Base-by-base conservation (phyloP, 2,888 invertebrate species). In the Microctonus aethiopoides region DNA sequence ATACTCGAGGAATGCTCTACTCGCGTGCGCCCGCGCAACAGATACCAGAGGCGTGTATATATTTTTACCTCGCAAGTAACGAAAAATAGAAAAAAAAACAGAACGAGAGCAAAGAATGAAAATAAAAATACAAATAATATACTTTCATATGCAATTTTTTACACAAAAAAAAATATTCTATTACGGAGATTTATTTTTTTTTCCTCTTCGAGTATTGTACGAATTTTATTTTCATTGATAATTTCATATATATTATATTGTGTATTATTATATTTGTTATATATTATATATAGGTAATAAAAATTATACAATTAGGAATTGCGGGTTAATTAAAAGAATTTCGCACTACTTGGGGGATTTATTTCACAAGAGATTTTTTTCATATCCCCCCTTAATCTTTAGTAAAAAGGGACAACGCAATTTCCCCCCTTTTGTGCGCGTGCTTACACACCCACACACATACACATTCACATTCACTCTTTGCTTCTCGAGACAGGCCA, bases 11-110 rank as follows among this genome's bases (percentile, higher is more conserved):
- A 65, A 66, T 59, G 59, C 29, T 56, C 29, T 64, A 46, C 46
- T 46, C 46, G 46, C 64, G 29, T 32, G 70, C 70, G 70, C 70
- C 59, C 65, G 70, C 70, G 65, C 70, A 70, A 61, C 64, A 59
- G 39, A 61, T 61, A 52, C 52, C 64, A 70, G 66, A 70, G 70
- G 70, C 70, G 70, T 65, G 64, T 64, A 34, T 64, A 32, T 64
- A 52, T 16, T 32, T 32, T 51, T 51, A 7, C 16, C n/a, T n/a
- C 26, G 20, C 29, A 26, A 63, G 6, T 5, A 63, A 32, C 29
- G 20, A 32, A 46, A 16, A 61, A 39, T 22, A 13, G 51, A 20
- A 60, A 10, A 20, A 34, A 36, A 34, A 36, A 5, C 10, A 60
- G 11, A 13, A 26, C n/a, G 22, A 22, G 7, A 34, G 10, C 9